Evolutionary conservation across 2,113 vertebrate genomes (phyloP).

Genomic region (Clinocottus analis): DNA sequence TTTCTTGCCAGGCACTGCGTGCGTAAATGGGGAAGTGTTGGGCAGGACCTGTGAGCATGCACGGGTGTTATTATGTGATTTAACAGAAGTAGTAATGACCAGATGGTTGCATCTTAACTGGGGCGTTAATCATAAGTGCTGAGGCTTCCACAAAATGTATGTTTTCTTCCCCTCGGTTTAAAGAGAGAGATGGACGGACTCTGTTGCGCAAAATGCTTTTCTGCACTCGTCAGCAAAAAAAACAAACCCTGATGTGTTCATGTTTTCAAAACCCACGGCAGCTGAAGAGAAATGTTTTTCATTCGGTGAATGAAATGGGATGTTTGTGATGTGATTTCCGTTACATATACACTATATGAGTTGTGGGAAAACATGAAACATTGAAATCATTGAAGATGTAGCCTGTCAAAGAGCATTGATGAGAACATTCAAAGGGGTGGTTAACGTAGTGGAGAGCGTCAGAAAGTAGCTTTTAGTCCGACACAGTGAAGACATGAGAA

Average conservation of each 20-base stretch:
- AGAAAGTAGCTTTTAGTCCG: conserved; percentile 44
- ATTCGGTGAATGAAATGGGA: background rate
- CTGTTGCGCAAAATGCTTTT: conserved; percentile 29
- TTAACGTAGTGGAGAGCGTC: background rate
- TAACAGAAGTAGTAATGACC: conserved; percentile 53
- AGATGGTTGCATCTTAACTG: conserved; percentile 12
- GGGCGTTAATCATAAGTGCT: conserved; percentile 56
- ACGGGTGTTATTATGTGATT: conserved; percentile 40
- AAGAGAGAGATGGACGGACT: background rate
- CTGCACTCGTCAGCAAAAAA: conserved; percentile 55
- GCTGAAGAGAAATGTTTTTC: background rate
- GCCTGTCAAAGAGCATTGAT: background rate
- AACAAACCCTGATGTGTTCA: conserved; percentile 6
- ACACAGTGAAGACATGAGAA: conserved; percentile 31
- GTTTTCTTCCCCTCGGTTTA: conserved; percentile 40
- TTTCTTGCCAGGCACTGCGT: background rate
- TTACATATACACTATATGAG: background rate
- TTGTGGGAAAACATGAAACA: background rate
- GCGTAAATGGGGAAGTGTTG: conserved; percentile 55
- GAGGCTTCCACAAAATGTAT: conserved; percentile 29
- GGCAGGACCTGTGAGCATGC: background rate
- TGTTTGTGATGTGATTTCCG: background rate
- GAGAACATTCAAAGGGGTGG: background rate
- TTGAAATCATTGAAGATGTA: background rate
- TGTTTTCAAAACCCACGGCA: conserved; percentile 10